These are phyloP conservation scores for Lynx canadensis DNA, from an alignment of 2,113 vertebrate species.

Conservation along the genomic window DNA sequence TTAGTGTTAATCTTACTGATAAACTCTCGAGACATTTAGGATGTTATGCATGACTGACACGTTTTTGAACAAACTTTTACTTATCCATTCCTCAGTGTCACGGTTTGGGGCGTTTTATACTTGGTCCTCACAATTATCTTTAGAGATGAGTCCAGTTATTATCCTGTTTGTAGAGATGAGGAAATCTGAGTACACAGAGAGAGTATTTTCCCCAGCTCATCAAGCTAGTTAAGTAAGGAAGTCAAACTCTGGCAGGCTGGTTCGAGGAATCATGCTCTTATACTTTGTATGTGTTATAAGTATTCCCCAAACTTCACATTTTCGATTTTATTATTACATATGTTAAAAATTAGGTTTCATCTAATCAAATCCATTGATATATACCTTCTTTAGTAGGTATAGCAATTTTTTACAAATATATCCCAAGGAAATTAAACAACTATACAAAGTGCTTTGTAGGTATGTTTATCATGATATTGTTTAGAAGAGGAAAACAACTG, in stretches of 20 bases:
- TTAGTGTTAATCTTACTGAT: background rate
- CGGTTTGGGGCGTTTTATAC: background rate
- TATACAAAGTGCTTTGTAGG: background rate
- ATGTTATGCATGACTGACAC: background rate
- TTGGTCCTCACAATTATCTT: background rate
- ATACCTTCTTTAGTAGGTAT: background rate
- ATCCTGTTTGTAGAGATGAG: background rate
- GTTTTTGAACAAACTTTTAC: background rate
- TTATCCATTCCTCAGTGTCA: background rate
- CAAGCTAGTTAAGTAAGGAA: background rate
- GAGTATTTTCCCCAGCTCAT: background rate
- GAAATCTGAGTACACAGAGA: background rate
- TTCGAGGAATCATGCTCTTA: background rate
- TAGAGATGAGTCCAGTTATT: background rate
- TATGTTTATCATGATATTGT: background rate
- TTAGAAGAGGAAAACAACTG: slow-evolving; percentile 4
- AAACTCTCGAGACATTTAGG: background rate
- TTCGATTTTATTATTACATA: background rate
- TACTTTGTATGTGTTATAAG: background rate
- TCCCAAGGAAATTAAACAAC: background rate
- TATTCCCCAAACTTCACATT: background rate
- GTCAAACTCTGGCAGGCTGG: background rate
- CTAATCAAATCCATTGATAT: background rate
- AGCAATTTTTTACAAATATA: background rate
- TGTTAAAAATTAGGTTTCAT: background rate